Evolutionary conservation across 2,113 vertebrate genomes (phyloP).

Genomic region (Mionectes macconnelli): DNA sequence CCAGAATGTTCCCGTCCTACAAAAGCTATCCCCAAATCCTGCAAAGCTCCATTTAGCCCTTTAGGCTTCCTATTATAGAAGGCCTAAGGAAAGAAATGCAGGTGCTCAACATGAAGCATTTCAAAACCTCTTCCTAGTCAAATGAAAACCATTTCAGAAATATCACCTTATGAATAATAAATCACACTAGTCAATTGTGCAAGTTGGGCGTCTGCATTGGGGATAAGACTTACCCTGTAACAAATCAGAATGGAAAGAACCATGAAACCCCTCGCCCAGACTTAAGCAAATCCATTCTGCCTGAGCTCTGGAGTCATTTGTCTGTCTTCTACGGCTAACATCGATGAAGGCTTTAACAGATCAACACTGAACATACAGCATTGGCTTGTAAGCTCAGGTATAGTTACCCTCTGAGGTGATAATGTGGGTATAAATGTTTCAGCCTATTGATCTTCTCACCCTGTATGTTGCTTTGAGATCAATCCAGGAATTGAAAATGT

Average conservation of each 20-base stretch:
- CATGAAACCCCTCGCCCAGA: neutral
- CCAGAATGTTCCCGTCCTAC: constrained; percentile 92
- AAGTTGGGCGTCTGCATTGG: neutral
- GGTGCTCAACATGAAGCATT: neutral
- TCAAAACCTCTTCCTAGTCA: neutral
- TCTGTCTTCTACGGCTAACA: neutral
- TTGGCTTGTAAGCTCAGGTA: neutral
- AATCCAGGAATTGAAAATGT: constrained; percentile 90
- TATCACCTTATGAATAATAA: neutral
- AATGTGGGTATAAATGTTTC: neutral
- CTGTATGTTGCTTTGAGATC: constrained; percentile 91
- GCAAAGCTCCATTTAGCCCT: constrained; percentile 89
- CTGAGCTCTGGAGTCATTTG: neutral
- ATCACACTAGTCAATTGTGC: neutral
- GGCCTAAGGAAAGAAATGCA: constrained; percentile 65
- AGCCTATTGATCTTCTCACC: constrained; percentile 68
- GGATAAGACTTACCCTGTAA: neutral
- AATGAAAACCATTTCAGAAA: neutral
- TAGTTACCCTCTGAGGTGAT: neutral
- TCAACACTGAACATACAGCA: neutral
- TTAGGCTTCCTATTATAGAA: constrained; percentile 92
- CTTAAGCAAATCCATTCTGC: neutral
- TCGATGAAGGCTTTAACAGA: neutral
- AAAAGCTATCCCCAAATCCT: constrained; percentile 92
- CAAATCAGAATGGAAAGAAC: neutral